Conservation (phyloP, 2,888 invertebrate genomes). For the Spicauda simplicius region DNA sequence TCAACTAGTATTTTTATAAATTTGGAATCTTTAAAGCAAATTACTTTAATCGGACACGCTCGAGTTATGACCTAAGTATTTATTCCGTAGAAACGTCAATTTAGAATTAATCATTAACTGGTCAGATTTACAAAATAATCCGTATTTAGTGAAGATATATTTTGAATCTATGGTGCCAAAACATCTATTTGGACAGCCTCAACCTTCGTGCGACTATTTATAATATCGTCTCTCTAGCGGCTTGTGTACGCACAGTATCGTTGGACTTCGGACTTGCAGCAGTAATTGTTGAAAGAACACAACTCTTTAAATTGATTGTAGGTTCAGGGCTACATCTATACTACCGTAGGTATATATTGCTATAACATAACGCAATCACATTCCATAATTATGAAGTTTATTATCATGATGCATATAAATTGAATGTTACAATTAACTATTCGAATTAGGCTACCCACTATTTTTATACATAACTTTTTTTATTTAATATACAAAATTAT, state of each 20-base stretch:
- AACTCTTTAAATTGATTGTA: constrained; percentile 43
- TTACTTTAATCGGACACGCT: no score
- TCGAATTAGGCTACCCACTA: neutral
- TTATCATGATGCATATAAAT: neutral
- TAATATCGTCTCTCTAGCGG: constrained; percentile 55
- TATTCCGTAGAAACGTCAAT: no score
- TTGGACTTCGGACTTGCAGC: constrained; percentile 71
- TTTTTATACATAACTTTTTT: neutral
- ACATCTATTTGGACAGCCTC: constrained; percentile 53
- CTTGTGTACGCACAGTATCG: constrained; percentile 57
- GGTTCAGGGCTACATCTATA: constrained; percentile 32
- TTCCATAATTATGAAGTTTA: neutral
- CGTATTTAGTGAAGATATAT: constrained; percentile 12
- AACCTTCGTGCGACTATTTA: constrained; percentile 75
- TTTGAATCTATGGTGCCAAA: constrained; percentile 45
- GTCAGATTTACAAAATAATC: neutral
- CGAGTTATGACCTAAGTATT: no score
- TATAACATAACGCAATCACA: neutral
- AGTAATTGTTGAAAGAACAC: constrained; percentile 53
- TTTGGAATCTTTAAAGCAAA: no score
- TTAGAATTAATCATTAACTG: neutral
- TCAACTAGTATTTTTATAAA: no score
- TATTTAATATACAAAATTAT: neutral
- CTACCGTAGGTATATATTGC: neutral
- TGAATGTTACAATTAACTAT: neutral